Conservation (phyloP, 2,113 vertebrate species). For the Ochotona curzoniae region DNA sequence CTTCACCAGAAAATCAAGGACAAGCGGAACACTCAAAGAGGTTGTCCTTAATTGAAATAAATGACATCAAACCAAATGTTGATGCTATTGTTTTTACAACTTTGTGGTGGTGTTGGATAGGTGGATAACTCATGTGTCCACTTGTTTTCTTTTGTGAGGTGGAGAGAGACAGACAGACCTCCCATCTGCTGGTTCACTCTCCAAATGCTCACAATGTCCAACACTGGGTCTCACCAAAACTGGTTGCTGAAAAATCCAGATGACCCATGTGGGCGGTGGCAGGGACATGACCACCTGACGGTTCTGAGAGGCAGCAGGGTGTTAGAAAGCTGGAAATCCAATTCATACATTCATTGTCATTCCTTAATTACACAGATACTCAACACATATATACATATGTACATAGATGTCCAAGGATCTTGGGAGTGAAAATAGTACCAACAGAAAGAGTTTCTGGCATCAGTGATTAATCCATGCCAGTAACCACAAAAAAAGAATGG, state of each 20-base stretch:
- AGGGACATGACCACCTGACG: no score
- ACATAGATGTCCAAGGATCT: not conserved
- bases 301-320: no score
- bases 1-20: not conserved
- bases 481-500: not conserved
- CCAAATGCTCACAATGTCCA: no score
- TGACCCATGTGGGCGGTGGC: no score
- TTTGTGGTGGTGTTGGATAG: conserved; percentile 25
- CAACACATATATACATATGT: not conserved
- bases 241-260: no score
- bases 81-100: not conserved
- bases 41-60: conserved; percentile 40
- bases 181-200: no score
- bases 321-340: not conserved
- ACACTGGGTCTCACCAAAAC: no score
- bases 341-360: not conserved
- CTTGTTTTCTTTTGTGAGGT: not conserved
- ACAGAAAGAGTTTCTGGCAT: not conserved
- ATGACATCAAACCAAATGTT: not conserved
- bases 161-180: no score
- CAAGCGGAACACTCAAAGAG: not conserved
- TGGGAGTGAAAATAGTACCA: not conserved
- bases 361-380: not conserved
- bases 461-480: not conserved
- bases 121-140: conserved; percentile 25